Percentiles rank a stretch among this genome's conserved stretches.
Evolutionary conservation across 2,797 vertebrate species (phyloP).

Genomic region (Columba guinea): DNA sequence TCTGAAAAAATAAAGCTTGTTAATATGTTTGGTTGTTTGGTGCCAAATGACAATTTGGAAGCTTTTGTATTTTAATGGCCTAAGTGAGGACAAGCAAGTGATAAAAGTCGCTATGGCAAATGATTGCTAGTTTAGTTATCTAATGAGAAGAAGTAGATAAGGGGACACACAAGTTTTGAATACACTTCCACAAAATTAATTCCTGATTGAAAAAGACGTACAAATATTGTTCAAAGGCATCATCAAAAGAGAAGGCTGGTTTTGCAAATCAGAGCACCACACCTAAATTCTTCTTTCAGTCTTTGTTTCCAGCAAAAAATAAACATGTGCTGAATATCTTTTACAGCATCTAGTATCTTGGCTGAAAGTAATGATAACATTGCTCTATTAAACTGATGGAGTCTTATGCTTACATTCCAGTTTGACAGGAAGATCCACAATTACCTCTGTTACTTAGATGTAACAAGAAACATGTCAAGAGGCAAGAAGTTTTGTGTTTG

Average conservation of each 20-base stretch:
- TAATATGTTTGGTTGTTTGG: neutral
- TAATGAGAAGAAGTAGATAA: neutral
- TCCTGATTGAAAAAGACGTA: neutral
- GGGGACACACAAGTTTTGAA: neutral
- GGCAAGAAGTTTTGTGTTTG: neutral
- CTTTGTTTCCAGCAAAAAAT: neutral
- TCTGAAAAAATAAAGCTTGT: neutral
- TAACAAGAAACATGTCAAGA: neutral
- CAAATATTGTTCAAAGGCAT: neutral
- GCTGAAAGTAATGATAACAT: neutral
- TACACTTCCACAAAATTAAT: neutral
- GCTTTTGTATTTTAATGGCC: neutral
- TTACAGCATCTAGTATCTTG: neutral
- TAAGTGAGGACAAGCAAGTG: neutral
- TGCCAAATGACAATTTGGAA: neutral
- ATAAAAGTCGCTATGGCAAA: neutral
- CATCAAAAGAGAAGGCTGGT: neutral
- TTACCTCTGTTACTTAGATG: neutral
- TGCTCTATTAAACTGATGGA: neutral
- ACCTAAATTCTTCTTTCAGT: neutral
- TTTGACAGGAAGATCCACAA: neutral
- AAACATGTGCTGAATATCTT: neutral
- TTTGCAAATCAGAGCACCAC: neutral
- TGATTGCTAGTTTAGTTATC: neutral
- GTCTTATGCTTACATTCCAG: neutral